Evolutionary conservation across 2,888 invertebrate species (phyloP).

Genomic region (Dolomedes plantarius): DNA sequence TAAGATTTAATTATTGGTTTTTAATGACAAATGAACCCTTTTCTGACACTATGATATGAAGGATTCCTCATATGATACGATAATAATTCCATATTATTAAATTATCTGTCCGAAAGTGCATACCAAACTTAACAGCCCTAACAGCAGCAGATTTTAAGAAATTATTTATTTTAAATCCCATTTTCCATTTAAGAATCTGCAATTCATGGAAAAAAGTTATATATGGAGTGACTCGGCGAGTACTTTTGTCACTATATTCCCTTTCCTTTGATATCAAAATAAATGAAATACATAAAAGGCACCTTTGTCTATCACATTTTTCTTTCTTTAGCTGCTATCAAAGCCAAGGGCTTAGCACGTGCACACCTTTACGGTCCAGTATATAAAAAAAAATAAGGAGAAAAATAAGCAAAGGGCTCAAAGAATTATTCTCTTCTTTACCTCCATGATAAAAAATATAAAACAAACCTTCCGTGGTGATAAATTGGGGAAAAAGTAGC

Average conservation of each 20-base stretch:
- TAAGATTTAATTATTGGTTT: no score
- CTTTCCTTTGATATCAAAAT: neutral
- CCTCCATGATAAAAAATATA: neutral
- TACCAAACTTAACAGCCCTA: no score
- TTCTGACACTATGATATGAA: no score
- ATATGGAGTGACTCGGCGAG: neutral
- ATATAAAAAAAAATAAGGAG: neutral
- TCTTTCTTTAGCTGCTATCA: constrained; percentile 1
- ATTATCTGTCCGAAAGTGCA: no score
- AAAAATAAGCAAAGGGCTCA: constrained; percentile 1
- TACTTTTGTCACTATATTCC: neutral
- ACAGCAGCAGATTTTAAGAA: no score
- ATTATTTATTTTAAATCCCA: no score
- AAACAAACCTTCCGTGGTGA: constrained; percentile 47
- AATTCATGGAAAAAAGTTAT: neutral
- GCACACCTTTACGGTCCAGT: constrained; percentile 8
- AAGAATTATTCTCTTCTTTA: constrained; percentile 19
- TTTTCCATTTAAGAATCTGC: neutral
- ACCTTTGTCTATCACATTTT: neutral
- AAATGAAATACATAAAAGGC: constrained; percentile 18
- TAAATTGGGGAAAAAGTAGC: constrained; percentile 68
- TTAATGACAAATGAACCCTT: no score
- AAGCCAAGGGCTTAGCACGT: neutral
- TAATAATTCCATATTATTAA: no score
- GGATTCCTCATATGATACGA: no score